Percentiles rank a stretch among this genome's conserved stretches.
Conservation (phyloP, 2,797 vertebrate genomes). For the Chrosomus eos region DNA sequence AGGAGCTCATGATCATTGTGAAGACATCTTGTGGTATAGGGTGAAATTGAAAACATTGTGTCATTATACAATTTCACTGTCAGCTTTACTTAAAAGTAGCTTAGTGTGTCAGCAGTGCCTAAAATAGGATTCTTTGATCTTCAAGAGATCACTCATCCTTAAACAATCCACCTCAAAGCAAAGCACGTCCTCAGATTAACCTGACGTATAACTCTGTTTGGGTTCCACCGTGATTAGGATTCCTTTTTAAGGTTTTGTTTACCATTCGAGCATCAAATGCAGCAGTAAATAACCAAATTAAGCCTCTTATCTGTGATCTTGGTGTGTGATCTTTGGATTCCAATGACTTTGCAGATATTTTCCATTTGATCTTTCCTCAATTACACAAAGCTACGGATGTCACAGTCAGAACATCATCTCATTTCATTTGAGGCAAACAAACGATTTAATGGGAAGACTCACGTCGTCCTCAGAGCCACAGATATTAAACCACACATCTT, state of each 20-base stretch:
- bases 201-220: conserved; percentile 7
- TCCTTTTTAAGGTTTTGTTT: not conserved
- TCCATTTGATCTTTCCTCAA: not conserved
- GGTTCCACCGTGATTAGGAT: conserved; percentile 21
- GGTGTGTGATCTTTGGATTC: not conserved
- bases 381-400: not conserved
- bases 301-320: conserved; percentile 13
- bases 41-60: not conserved
- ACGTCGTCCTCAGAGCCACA: not conserved
- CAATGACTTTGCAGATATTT: too few relatives aligned
- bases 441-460: not conserved
- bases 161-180: conserved; percentile 52
- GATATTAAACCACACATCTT: conserved; percentile 33
- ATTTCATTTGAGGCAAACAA: conserved; percentile 11
- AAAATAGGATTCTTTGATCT: conserved; percentile 29
- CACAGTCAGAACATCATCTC: not conserved
- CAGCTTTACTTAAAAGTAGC: not conserved
- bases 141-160: conserved; percentile 55
- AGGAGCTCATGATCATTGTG: not conserved
- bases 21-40: not conserved
- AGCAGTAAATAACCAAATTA: conserved; percentile 19
- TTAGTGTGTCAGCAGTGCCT: conserved; percentile 19
- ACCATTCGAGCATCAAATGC: not conserved
- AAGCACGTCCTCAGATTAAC: conserved; percentile 41
- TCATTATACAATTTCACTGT: not conserved